Base-by-base conservation (phyloP, 2,888 invertebrate species). In the Trachelus stipa region DNA sequence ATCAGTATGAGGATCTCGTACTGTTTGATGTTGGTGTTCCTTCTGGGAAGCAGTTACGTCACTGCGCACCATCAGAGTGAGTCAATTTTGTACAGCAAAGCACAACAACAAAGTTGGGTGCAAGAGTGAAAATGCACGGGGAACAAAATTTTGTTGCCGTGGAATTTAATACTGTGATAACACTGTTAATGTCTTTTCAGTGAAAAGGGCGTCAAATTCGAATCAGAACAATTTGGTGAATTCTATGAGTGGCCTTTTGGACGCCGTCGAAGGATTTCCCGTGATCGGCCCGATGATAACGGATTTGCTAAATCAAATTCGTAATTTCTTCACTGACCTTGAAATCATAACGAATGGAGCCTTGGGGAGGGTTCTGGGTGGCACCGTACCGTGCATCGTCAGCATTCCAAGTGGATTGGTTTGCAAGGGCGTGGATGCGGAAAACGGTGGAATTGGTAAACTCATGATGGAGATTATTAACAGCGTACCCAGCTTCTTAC, bases 321-420 rank as follows among this genome's bases (percentile, higher is more conserved):
- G 79, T 74, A 75, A 77, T 74, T n/a, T 56, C 11, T 37, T 76
- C 15, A 75, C 71, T 34, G 31, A 78, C 11, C 1, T 80, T 12
- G 79, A 85, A 76, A 11, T 71, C 2, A 68, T 77, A 4, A 83
- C 85, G 1, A 83, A 86, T 34, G 85, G 85, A 4, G 79, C 78
- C 2, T 0, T 87, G 1, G 78, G 79, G 0, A 80, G 83, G 68
- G 3, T 86, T 2, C 31, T 87, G 1, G 82, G 83, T 34, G 84
- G 83, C 31, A 40, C 80, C 1, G 76, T 86, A 4, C 88, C 88
- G 0, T 88, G 88, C 73, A 79, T 71, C 1, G 9, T 86, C 1
- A 6, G 34, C 11, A 1, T 79, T 0, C 6, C 68, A 1, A 1
- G 34, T 3, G 80, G 82, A 0, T 37, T 83, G 0, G 4, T 11